Conservation (phyloP, 2,113 vertebrate species). For the Climacteris rufus region DNA sequence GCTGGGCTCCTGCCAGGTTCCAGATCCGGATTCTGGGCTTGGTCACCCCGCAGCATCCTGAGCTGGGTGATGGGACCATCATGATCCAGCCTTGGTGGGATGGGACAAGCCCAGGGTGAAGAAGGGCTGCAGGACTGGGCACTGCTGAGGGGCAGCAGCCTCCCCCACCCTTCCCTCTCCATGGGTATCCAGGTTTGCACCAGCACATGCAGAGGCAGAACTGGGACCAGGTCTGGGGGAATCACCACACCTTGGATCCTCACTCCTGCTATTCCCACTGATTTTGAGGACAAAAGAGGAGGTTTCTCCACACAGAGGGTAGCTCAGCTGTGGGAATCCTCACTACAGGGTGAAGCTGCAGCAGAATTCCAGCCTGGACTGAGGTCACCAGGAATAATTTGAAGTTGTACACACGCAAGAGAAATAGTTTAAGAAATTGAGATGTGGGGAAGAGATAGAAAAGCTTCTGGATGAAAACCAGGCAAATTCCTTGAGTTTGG, state of each 20-base stretch:
- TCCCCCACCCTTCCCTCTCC: neutral
- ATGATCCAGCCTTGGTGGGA: accelerated
- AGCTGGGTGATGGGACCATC: neutral
- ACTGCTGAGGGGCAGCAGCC: neutral
- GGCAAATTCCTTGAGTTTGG: neutral
- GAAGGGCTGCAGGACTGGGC: neutral
- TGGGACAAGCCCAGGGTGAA: neutral
- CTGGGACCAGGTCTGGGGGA: neutral
- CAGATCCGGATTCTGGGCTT: neutral
- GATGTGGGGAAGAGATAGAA: neutral
- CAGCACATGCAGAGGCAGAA: neutral
- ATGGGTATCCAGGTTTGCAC: neutral
- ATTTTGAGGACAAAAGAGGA: neutral
- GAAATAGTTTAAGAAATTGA: neutral
- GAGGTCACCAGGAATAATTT: neutral
- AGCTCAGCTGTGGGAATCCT: neutral
- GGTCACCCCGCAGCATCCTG: neutral
- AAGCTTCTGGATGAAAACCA: neutral
- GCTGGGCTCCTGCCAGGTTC: neutral
- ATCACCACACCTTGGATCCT: accelerated
- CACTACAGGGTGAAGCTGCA: accelerated
- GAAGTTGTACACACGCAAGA: neutral
- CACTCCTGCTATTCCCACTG: accelerated
- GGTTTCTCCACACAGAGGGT: accelerated
- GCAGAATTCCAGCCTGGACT: neutral